phyloP scores from a whole-genome alignment of 2,888 invertebrate species.

The Ferrisia virgata region DNA sequence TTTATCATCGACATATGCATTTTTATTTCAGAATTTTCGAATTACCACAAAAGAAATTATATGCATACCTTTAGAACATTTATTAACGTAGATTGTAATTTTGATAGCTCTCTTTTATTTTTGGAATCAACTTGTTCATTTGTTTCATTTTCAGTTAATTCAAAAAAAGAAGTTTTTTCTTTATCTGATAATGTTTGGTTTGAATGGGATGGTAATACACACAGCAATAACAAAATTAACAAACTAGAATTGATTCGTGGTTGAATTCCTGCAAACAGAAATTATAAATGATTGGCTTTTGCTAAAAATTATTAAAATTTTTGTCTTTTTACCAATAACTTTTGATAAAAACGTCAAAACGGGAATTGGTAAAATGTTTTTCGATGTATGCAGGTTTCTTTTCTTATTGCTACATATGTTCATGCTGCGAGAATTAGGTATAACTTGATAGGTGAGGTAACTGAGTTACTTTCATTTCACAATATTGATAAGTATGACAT shows the following conservation, averaged over 20 bases:
- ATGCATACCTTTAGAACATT: neutral
- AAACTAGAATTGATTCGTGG: neutral
- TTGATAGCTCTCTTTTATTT: slow-evolving; percentile 30
- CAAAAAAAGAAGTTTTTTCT: neutral
- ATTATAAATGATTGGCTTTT: neutral
- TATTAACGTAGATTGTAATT: slow-evolving; percentile 9
- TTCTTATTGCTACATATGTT: too few relatives aligned
- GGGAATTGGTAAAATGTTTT: too few relatives aligned
- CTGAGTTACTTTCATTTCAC: neutral
- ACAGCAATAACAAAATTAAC: neutral
- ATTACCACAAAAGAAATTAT: neutral
- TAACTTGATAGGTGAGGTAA: neutral
- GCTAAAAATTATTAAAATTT: too few relatives aligned
- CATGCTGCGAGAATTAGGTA: too few relatives aligned
- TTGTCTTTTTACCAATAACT: too few relatives aligned
- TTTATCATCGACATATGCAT: neutral
- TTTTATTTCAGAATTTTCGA: neutral
- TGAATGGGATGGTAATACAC: neutral
- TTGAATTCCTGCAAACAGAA: neutral
- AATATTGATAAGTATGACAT: neutral
- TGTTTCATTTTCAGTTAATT: neutral
- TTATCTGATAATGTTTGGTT: neutral
- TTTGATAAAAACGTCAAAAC: too few relatives aligned
- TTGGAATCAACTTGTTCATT: neutral
- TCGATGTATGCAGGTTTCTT: too few relatives aligned